These are phyloP conservation scores for Heliconius charithonia DNA, from an alignment of 2,888 invertebrate genomes.

Conservation along the genomic window DNA sequence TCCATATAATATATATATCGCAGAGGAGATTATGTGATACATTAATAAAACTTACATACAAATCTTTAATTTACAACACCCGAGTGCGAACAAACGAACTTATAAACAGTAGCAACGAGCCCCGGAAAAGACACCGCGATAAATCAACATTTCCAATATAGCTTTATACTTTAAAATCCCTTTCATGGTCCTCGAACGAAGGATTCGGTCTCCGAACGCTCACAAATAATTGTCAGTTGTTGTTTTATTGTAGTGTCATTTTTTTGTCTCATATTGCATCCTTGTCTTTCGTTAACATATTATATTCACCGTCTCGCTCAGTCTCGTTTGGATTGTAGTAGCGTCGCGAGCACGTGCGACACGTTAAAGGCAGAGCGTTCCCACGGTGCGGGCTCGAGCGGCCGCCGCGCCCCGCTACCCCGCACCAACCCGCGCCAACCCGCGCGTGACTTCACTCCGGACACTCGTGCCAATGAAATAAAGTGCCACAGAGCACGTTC, in stretches of 20 bases:
- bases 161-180: slow-evolving; percentile 73
- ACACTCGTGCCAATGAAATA: slow-evolving; percentile 78
- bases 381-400: slow-evolving; percentile 66
- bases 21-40: slow-evolving; percentile 45
- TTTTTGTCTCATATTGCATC: slow-evolving; percentile 56
- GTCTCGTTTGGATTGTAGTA: slow-evolving; percentile 65
- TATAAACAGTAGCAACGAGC: slow-evolving; percentile 70
- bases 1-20: slow-evolving; percentile 16
- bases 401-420: slow-evolving; percentile 59
- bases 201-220: slow-evolving; percentile 63
- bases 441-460: slow-evolving; percentile 71
- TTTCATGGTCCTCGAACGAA: slow-evolving; percentile 65
- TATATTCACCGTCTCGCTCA: slow-evolving; percentile 59
- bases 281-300: slow-evolving; percentile 47
- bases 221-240: slow-evolving; percentile 79
- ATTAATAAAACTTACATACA: slow-evolving; percentile 62
- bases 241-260: slow-evolving; percentile 69
- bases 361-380: slow-evolving; percentile 83
- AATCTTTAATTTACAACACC: slow-evolving; percentile 62
- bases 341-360: slow-evolving; percentile 82
- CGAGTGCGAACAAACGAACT: slow-evolving; percentile 68
- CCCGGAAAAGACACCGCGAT: slow-evolving; percentile 58
- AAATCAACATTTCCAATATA: slow-evolving; percentile 78
- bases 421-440: slow-evolving; percentile 43
- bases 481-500: slow-evolving; percentile 79